Percentiles rank a stretch among this genome's conserved stretches.
Conservation (phyloP, 1,140 invertebrate genomes). For the Liolophura sinensis region DNA sequence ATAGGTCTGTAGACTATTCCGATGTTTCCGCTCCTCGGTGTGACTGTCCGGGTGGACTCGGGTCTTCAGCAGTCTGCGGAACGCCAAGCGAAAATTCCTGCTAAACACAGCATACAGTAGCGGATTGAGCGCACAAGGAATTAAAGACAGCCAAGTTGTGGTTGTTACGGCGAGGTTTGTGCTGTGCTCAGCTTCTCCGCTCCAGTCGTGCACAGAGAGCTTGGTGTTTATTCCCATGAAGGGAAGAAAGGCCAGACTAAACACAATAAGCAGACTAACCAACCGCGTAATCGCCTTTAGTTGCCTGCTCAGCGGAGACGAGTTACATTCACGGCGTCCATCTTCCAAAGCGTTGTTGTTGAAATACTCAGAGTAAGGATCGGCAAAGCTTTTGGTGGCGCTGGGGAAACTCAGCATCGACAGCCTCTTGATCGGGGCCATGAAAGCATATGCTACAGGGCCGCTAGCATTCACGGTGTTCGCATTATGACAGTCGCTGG, state of each 20-base stretch:
- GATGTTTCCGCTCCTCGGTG: not conserved
- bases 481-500: conserved; percentile 4
- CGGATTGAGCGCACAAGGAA: conserved; percentile 24
- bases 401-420: conserved; percentile 29
- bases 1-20: not conserved
- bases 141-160: conserved; percentile 13
- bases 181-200: not conserved
- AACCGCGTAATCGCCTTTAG: conserved; percentile 13
- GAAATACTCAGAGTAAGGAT: conserved; percentile 10
- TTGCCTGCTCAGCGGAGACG: conserved; percentile 1
- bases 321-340: not conserved
- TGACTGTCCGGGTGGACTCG: not conserved
- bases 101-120: conserved; percentile 30
- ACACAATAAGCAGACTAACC: conserved; percentile 15
- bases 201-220: not conserved
- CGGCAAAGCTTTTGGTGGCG: not conserved
- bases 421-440: conserved; percentile 20
- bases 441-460: conserved; percentile 17
- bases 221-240: conserved; percentile 8
- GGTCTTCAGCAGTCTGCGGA: conserved; percentile 6
- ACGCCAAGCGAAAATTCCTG: conserved; percentile 20
- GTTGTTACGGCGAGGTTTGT: not conserved
- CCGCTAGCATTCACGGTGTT: conserved; percentile 11
- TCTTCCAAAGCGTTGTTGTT: conserved; percentile 8
- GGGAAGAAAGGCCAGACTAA: conserved; percentile 17